Percentiles rank a stretch among this genome's conserved stretches.
Evolutionary conservation across 2,797 vertebrate genomes (phyloP).

Genomic region (Centroberyx gerrardi): DNA sequence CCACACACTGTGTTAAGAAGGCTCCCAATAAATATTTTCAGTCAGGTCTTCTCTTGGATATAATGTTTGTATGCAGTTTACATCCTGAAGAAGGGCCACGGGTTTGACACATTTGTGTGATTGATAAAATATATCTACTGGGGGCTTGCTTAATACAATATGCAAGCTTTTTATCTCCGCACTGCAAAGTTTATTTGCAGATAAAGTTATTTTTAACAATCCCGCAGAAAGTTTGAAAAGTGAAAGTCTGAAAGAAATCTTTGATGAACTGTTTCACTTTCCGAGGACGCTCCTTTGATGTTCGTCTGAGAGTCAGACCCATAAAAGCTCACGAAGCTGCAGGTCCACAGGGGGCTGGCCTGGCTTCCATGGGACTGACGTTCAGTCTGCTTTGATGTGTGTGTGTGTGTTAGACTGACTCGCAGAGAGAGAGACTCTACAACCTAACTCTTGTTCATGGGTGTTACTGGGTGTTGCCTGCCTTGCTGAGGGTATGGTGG

Average conservation of each 20-base stretch:
- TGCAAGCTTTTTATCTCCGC: too few species aligned
- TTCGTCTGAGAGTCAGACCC: slow-evolving; percentile 25
- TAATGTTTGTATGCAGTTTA: too few species aligned
- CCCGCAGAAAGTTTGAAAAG: slow-evolving; percentile 14
- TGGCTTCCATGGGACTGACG: background rate
- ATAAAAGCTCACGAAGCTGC: slow-evolving; percentile 10
- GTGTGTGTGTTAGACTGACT: background rate
- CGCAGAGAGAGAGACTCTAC: background rate
- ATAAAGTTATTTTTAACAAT: background rate
- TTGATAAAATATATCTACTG: too few species aligned
- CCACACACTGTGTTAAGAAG: background rate
- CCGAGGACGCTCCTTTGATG: slow-evolving; percentile 20
- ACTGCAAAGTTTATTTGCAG: background rate
- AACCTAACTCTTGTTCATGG: slow-evolving; percentile 19
- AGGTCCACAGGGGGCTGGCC: slow-evolving; percentile 4
- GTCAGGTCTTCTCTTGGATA: too few species aligned
- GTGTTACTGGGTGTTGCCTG: slow-evolving; percentile 58
- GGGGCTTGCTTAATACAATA: too few species aligned
- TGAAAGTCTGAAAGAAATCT: background rate
- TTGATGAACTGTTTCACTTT: background rate
- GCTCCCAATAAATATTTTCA: background rate
- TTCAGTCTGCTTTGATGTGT: slow-evolving; percentile 6
- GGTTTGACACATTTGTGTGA: background rate
- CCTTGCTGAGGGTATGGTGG: slow-evolving; percentile 11
- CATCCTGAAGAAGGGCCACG: background rate